Base-by-base conservation (phyloP, 1,140 invertebrate genomes). In the Condylostylus longicornis region DNA sequence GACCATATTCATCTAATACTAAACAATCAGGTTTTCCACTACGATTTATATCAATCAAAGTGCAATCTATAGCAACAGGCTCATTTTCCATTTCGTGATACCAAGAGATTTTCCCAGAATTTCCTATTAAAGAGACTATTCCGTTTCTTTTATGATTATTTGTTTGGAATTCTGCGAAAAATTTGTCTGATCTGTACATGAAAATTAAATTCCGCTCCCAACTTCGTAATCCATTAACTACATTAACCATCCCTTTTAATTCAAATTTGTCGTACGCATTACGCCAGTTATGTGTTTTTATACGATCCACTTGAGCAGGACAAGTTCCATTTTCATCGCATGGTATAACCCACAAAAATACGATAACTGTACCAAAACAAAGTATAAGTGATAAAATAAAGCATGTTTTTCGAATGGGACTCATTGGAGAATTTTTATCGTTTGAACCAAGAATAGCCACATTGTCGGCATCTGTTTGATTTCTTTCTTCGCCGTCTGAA, bases 261-360 rank as follows among this genome's bases (percentile, higher is more conserved):
- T 84, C 80, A 41, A 82, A 68, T 45, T 72, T 72, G 37, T 76
- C 67, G 38, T 80, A 75, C 35, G 72, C 72, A 42, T 73, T 67
- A 39, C 80, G 71, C 79, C 79, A 83, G 50, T 72, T 67, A 40
- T 68, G 63, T 35, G 68, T 69, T 58, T 68, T 70, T 41, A 69
- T 48, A 43, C 65, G 54, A 61, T 62, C 57, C 1, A 62, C 53
- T 2, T 51, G 58, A 37, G 58, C 58, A 19, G 70, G 63, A 42
- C 79, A 82, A 27, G 70, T 67, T 3, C 71, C 69, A 40, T 65
- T 64, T 43, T 78, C 70, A 1, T 69, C 66, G 48, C 80, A 83
- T 2, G 81, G 81, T 42, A 82, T 56, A 10, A 75, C 65, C 74
- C 80, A 83, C 2, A 84, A 55, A 53, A 83, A 83, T 43, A 76